Percentiles rank a stretch among this genome's conserved stretches.
These are phyloP conservation scores for Blennius ocellaris DNA, from an alignment of 2,113 vertebrate species.

Conservation along the genomic window DNA sequence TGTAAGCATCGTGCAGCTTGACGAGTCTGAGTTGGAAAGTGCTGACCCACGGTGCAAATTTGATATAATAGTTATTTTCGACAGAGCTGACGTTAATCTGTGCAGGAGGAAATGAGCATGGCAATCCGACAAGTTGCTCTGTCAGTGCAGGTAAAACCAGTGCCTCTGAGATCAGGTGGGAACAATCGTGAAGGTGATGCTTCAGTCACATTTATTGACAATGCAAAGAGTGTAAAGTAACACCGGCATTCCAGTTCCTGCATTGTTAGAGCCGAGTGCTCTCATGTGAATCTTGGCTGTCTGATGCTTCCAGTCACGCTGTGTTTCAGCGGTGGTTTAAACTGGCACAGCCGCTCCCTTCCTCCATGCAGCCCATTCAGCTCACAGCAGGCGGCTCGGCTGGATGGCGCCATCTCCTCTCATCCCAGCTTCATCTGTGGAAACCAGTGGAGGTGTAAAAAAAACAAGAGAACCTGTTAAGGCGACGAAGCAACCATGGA, in stretches of 20 bases:
- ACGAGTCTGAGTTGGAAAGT: background rate
- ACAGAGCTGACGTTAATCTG: background rate
- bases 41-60: background rate
- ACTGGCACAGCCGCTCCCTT: constrained; percentile 16
- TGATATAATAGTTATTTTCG: background rate
- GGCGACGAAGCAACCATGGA: constrained; percentile 20
- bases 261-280: too few relatives aligned
- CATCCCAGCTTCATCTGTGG: constrained; percentile 27
- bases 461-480: constrained; percentile 18
- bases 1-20: background rate
- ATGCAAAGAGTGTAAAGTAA: too few relatives aligned
- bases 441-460: constrained; percentile 40
- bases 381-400: constrained; percentile 23
- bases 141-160: too few relatives aligned
- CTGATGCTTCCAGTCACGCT: too few relatives aligned
- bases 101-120: background rate
- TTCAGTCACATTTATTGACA: too few relatives aligned
- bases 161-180: too few relatives aligned
- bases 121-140: background rate
- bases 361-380: constrained; percentile 23
- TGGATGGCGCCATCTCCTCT: constrained; percentile 14
- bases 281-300: too few relatives aligned
- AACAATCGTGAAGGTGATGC: too few relatives aligned
- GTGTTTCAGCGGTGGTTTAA: background rate
- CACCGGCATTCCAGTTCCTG: too few relatives aligned